Evolutionary conservation across 2,113 vertebrate species (phyloP).

Genomic region (Regulus satrapa): DNA sequence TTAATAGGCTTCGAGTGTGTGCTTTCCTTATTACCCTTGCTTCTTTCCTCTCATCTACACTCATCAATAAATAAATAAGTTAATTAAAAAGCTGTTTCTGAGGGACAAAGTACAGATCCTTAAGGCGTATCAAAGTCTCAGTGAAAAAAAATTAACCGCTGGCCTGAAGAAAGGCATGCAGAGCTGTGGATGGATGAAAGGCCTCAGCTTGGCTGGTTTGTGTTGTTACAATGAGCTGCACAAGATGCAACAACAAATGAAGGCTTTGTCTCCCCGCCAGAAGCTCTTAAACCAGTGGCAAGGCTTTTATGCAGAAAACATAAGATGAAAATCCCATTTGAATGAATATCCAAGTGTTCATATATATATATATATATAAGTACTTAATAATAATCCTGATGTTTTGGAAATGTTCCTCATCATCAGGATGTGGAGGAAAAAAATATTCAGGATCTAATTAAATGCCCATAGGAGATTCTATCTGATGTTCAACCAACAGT

Average conservation of each 20-base stretch:
- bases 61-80: constrained; percentile 52
- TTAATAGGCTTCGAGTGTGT: not conserved
- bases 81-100: constrained; percentile 42
- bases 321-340: not conserved
- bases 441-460: not conserved
- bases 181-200: not conserved
- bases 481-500: not conserved
- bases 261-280: rapidly evolving
- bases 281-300: not conserved
- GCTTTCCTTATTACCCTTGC: not conserved
- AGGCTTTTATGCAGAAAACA: not conserved
- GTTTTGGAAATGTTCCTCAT: not conserved
- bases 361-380: too few relatives aligned
- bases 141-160: not conserved
- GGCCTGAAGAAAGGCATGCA: not conserved
- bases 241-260: not conserved
- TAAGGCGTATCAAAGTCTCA: not conserved
- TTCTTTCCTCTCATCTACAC: not conserved
- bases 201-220: not conserved
- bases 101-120: not conserved
- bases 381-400: not conserved
- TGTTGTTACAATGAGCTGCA: not conserved
- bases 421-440: not conserved
- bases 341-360: not conserved
- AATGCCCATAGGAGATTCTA: not conserved